Percentiles rank a stretch among this genome's conserved stretches.
Conservation (phyloP, 1,140 invertebrate species). For the Drosophila pruinosa region DNA sequence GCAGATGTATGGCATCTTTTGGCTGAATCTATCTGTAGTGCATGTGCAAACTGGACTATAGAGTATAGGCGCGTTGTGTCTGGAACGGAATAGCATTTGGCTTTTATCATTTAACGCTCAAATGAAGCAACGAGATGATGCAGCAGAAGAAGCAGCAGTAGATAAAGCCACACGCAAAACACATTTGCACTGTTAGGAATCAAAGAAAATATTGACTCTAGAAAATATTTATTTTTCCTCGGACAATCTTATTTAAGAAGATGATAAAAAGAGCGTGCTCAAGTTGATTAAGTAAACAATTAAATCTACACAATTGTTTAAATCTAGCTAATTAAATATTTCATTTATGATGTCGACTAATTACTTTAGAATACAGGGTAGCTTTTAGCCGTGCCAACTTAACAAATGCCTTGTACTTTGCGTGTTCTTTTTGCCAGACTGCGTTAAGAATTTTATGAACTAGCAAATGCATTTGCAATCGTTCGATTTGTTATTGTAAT, state of each 20-base stretch:
- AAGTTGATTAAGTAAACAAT: no score
- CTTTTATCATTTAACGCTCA: conserved; percentile 56
- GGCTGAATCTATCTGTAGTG: conserved; percentile 2
- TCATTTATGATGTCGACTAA: background rate
- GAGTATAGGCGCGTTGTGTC: conserved; percentile 15
- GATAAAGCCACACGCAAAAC: background rate
- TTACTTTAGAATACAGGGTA: background rate
- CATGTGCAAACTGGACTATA: background rate
- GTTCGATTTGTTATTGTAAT: background rate
- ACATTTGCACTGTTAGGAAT: conserved; percentile 12
- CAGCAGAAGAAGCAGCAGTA: background rate
- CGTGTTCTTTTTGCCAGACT: background rate
- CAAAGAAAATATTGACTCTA: conserved; percentile 7
- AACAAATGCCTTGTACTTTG: background rate
- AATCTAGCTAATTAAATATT: no score
- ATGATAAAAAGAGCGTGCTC: no score
- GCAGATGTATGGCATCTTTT: conserved; percentile 18
- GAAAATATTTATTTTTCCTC: background rate
- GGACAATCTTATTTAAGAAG: background rate
- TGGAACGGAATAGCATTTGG: conserved; percentile 53
- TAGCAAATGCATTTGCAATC: conserved; percentile 1
- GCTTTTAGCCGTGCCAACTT: background rate
- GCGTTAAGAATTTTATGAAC: conserved; percentile 32
- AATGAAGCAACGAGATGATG: conserved; percentile 3
- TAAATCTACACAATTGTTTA: no score